Base-by-base conservation (phyloP, 2,113 vertebrate species). In the Lamprologus ornatipinnis region DNA sequence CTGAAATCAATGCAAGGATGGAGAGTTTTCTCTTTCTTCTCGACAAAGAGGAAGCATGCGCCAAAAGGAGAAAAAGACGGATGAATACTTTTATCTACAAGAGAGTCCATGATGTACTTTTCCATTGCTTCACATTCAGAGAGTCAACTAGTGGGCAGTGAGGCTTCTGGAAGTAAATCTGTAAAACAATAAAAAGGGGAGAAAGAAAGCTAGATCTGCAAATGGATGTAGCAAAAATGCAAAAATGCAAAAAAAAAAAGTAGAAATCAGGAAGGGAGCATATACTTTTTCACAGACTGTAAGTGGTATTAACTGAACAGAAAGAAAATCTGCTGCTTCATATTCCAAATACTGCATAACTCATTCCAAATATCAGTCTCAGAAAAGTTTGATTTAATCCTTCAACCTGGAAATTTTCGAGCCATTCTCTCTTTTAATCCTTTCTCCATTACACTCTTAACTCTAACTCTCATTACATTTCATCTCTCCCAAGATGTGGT, bases 401-500 rank as follows among this genome's bases (percentile, higher is more conserved):
- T 55, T 65, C 79, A 88, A 21, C 85, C 21, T 31, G 7, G 14
- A 78, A 85, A 75, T 11, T 35, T 57, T 45, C 5, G 8, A 33
- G 28, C 12, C 21, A 51, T 83, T 54, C 17, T 81, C 15, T 53
- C 63, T 81, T 49, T 49, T 15, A 60, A 81, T 84, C 78, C 5
- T 60, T 17, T 37, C 23, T 80, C 47, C 4, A 68, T 84, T 88
- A 68, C 19, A 42, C 26, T 60, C 28, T 23, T 84, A 81, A 82
- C 57, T 75, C 53, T n/a, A 68, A 65, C 84, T 79, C 21, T 35
- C 26, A 5, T 10, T 19, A 3, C 9, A 31, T 89, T 81, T 91
- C 68, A 83, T 88, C 81, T 86, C 58, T 78, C 40, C 31, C 53
- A 4, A 94, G 94, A 90, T 81, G 63, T 90, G 53, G 78, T 93